Conservation (phyloP, 2,888 invertebrate genomes). For the Aporophyla lueneburgensis region DNA sequence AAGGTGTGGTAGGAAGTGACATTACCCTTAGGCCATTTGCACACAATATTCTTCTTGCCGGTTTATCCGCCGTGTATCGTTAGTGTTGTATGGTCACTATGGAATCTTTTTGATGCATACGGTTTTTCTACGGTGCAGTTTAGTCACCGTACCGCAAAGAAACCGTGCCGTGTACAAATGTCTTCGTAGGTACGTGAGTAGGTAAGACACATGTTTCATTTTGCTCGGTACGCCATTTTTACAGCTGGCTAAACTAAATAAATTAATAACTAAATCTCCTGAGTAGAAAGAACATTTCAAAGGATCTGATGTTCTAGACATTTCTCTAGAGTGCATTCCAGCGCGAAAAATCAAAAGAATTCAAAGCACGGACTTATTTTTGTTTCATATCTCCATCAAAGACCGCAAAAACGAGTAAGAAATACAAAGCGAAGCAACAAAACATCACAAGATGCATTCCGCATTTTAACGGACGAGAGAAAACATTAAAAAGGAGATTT, state of each 20-base stretch:
- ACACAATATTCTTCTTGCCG: no score
- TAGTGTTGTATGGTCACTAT: no score
- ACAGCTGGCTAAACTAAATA: background rate
- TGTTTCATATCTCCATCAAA: slow-evolving; percentile 63
- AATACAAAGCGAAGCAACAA: slow-evolving; percentile 72
- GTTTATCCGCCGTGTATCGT: no score
- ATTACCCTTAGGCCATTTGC: background rate
- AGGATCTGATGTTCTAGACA: slow-evolving; percentile 16
- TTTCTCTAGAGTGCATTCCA: slow-evolving; percentile 24
- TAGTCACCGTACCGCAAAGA: no score
- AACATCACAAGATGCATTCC: slow-evolving; percentile 81
- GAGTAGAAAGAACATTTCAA: background rate
- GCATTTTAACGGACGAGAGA: slow-evolving; percentile 78
- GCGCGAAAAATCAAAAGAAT: slow-evolving; percentile 33
- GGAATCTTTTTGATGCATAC: no score
- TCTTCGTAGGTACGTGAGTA: background rate
- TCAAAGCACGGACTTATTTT: slow-evolving; percentile 49
- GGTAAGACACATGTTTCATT: background rate
- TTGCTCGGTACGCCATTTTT: slow-evolving; percentile 4
- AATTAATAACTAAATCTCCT: slow-evolving; percentile 17
- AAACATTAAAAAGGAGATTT: slow-evolving; percentile 76
- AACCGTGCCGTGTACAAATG: no score
- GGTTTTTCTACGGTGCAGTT: no score
- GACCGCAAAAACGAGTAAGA: slow-evolving; percentile 48
- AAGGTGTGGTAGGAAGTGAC: background rate